Base-by-base conservation (phyloP, 2,113 vertebrate genomes). In the Actinemys pallida region DNA sequence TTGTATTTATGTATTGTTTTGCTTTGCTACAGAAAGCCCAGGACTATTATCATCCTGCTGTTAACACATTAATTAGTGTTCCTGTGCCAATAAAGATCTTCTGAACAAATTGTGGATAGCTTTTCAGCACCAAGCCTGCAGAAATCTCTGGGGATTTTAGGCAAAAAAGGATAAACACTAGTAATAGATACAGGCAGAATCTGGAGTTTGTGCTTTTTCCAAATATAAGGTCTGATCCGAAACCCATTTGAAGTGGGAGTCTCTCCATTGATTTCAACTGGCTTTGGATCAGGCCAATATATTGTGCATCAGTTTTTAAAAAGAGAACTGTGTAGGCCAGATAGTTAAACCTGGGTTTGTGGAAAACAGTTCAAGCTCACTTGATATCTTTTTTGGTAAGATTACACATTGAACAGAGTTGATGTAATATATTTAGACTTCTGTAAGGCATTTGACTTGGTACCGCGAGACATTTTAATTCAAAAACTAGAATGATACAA, bases 1-100 rank as follows among this genome's bases (percentile, higher is more conserved):
- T 91, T 78, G 39, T 76, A 83, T 93, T 92, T 92, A 62, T 27
- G 49, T 90, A 76, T 49, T n/a, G 53, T 79, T 95, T 96, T 96
- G 89, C 88, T 95, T 93, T 92, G 56, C 89, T 92, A 39, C 91
- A 81, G 90, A 96, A 92, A 93, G 81, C 82, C 83, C 93, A 87
- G 75, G 81, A 50, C 7, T 75, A 3, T 52, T 92, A 45, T 5
- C 89, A 65, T 92, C 88, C 88, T 95, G 88, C 82, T 92, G 84
- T 83, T 92, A 91, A 89, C 88, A 90, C 50, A 81, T 95, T 87
- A 92, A 88, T 89, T 95, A 89, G 86, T 86, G 88, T 92, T 87
- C 59, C 89, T 57, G 82, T 86, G 45, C 75, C 47, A 42, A 35
- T 87, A 89, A 97, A 96, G 89, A 65, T 90, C 83, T 78, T 39